phyloP scores from a whole-genome alignment of 1,140 invertebrate species.

The Sipha flava region DNA sequence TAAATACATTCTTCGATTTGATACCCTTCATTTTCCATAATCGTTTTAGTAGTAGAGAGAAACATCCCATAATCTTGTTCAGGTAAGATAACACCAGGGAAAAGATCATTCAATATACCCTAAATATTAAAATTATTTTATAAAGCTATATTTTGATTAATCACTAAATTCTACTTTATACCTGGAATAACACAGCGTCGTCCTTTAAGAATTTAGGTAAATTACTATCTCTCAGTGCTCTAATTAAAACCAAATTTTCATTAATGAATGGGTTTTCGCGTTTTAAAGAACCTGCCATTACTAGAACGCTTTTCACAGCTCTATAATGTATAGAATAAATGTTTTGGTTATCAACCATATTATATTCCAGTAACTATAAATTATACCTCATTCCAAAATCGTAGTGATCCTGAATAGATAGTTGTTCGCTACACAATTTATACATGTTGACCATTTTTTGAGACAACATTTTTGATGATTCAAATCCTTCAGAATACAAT shows the following conservation, averaged over 20 bases:
- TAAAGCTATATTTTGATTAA: background rate
- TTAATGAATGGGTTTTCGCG: constrained; percentile 70
- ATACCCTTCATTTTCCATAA: constrained; percentile 49
- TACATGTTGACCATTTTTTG: constrained; percentile 89
- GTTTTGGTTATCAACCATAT: background rate
- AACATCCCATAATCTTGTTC: constrained; percentile 68
- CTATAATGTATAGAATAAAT: constrained; percentile 36
- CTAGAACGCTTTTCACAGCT: constrained; percentile 57
- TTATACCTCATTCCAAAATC: constrained; percentile 74
- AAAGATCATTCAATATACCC: constrained; percentile 82
- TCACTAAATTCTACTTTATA: constrained; percentile 18
- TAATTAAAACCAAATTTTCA: constrained; percentile 68
- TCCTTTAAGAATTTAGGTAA: constrained; percentile 82
- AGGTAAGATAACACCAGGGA: constrained; percentile 72
- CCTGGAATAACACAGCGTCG: constrained; percentile 68
- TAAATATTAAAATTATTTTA: constrained; percentile 43
- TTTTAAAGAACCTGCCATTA: constrained; percentile 83
- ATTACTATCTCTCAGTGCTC: constrained; percentile 83
- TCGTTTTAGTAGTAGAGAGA: constrained; percentile 47
- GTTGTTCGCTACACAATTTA: constrained; percentile 81
- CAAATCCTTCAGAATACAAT: constrained; percentile 85
- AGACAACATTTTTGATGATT: constrained; percentile 72
- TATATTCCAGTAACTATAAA: background rate
- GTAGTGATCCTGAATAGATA: constrained; percentile 87
- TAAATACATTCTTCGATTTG: constrained; percentile 51